Conservation (phyloP, 2,797 vertebrate genomes). For the Coilia nasus region DNA sequence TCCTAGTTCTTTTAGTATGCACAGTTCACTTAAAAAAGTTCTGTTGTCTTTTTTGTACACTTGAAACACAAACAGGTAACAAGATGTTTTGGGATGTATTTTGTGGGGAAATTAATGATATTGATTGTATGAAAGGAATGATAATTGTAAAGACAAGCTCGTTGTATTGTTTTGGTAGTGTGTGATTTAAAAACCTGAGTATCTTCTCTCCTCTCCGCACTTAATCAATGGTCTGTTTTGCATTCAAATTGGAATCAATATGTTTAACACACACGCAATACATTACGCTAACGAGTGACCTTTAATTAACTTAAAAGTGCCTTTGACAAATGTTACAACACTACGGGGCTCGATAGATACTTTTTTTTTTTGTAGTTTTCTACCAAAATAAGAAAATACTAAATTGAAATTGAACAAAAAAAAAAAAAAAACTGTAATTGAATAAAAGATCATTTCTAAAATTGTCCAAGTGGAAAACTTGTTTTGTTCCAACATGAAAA, state of each 20-base stretch:
- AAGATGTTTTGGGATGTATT: neutral
- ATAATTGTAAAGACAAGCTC: neutral
- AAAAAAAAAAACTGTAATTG: neutral
- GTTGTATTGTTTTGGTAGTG: neutral
- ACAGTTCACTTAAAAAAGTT: no score
- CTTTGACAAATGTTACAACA: conserved; percentile 48
- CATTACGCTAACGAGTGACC: conserved; percentile 64
- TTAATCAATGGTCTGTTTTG: conserved; percentile 73
- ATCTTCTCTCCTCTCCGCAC: conserved; percentile 34
- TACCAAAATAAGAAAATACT: neutral
- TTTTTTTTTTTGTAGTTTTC: neutral
- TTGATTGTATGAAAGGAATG: neutral
- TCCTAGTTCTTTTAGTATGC: no score
- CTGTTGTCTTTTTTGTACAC: no score
- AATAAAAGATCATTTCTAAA: conserved; percentile 39
- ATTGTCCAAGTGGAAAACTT: neutral
- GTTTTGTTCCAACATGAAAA: neutral
- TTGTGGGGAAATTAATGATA: neutral
- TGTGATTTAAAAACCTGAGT: neutral
- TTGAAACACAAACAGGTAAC: neutral
- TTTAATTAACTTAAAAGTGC: conserved; percentile 53
- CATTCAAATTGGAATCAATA: conserved; percentile 73
- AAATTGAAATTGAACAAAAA: neutral
- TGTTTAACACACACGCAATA: conserved; percentile 40
- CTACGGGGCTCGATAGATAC: neutral